Evolutionary conservation across 1,140 invertebrate species (phyloP).

Genomic region (Diabrotica undecimpunctata): DNA sequence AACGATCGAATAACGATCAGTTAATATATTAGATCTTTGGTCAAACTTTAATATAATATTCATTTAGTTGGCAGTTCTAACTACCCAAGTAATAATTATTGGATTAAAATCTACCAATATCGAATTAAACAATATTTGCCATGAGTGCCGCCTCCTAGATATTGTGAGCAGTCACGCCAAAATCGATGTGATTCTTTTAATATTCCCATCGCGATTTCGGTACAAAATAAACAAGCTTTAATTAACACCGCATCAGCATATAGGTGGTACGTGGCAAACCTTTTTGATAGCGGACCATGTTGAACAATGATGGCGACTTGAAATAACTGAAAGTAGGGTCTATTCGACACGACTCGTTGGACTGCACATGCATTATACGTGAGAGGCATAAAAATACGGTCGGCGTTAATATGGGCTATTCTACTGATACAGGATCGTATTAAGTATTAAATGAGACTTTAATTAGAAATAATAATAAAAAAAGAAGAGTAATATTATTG

Average conservation of each 20-base stretch:
- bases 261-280: constrained; percentile 21
- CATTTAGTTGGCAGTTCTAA: too few species aligned
- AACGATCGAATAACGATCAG: too few species aligned
- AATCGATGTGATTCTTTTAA: constrained; percentile 23
- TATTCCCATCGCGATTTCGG: constrained; percentile 24
- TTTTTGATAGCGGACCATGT: constrained; percentile 18
- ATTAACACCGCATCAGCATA: constrained; percentile 39
- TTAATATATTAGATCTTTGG: too few species aligned
- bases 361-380: constrained; percentile 29
- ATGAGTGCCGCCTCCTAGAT: too few species aligned
- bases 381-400: constrained; percentile 26
- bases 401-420: constrained; percentile 10
- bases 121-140: too few species aligned
- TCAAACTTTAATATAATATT: too few species aligned
- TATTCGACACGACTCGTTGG: constrained; percentile 7
- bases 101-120: too few species aligned
- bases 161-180: background rate
- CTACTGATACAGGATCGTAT: background rate
- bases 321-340: background rate
- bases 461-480: too few species aligned
- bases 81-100: too few species aligned
- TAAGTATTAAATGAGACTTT: too few species aligned
- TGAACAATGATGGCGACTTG: constrained; percentile 21
- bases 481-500: too few species aligned
- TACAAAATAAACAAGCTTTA: constrained; percentile 36